Evolutionary conservation across 2,113 vertebrate species (phyloP), one percentile per base, ranked within the genome.

Genomic region (Romanogobio albipinnatus): DNA sequence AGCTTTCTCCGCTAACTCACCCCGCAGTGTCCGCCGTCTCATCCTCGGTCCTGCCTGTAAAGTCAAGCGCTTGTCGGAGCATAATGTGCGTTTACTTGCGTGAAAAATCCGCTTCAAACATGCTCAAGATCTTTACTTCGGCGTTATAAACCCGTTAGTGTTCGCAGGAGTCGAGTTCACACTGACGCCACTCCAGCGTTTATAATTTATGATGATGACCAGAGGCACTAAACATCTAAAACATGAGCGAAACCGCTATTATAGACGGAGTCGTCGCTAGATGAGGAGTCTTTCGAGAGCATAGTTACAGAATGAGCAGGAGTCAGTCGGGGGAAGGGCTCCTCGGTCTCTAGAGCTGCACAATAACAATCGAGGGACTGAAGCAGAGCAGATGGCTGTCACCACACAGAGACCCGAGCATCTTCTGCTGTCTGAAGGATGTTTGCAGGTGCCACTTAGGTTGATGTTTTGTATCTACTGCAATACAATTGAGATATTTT

Each of bases 361-460:
- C 76, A 76, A 71, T 80, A 68, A 68, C 19, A 73, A 17, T 83
- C 84, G 47, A 17, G 80, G 89, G 78, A 53, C 24, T 66, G 90
- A 86, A 89, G 90, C 78, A 78, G 26, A 77, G 86, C 93, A 95
- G 94, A 94, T 94, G 93, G 93, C 89, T 84, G 33, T 83, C 26
- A 86, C 85, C 91, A 71, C 82, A 82, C 43, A 10, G 43, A 22
- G 39, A 53, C 51, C 15, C 6, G 5, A 66, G 1, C 11, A 62
- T 61, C 61, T 29, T 29, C 61, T 64, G 26, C 61, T 8, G 26
- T 66, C 26, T 53, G 51, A 17, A 53, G 51, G 0, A 17, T 51
- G 15, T 53, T 17, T 53, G 51, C 51, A 53, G 51, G 51, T 53
- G 14, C 15, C 15, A 51, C 49, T 51, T 5, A 1, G 49, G 15